Evolutionary conservation across 1,140 invertebrate species (phyloP).

Genomic region (Sitophilus oryzae): DNA sequence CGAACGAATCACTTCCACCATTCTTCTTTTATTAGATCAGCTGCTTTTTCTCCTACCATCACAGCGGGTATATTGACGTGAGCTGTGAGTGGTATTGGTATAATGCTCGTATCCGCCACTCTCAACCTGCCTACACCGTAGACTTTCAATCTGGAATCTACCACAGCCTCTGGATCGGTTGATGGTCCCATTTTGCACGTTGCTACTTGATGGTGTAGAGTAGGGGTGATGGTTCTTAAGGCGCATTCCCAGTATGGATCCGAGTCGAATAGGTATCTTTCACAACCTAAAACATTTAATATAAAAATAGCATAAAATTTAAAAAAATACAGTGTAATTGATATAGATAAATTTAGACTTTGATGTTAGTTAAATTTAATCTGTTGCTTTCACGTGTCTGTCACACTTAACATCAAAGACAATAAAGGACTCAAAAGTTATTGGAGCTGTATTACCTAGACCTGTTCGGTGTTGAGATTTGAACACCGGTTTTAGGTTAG

Average conservation of each 20-base stretch:
- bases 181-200: conserved; percentile 68
- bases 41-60: conserved; percentile 84
- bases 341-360: no score
- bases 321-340: no score
- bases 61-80: conserved; percentile 67
- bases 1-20: conserved; percentile 40
- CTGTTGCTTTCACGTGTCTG: no score
- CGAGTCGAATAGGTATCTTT: conserved; percentile 22
- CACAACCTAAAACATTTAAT: conserved; percentile 32
- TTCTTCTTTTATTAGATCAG: conserved; percentile 67
- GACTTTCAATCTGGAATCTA: conserved; percentile 47
- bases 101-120: conserved; percentile 69
- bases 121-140: conserved; percentile 51
- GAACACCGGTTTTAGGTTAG: no score
- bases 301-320: no score
- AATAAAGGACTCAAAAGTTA: no score
- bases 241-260: conserved; percentile 35
- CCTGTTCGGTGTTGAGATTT: no score
- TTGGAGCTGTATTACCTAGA: no score
- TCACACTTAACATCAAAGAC: no score
- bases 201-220: conserved; percentile 58
- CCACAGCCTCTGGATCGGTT: conserved; percentile 36
- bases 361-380: no score
- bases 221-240: conserved; percentile 2
- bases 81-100: conserved; percentile 62